Percentiles rank a stretch among this genome's conserved stretches.
Conservation (phyloP, 2,797 vertebrate genomes). For the Megaceryle alcyon region DNA sequence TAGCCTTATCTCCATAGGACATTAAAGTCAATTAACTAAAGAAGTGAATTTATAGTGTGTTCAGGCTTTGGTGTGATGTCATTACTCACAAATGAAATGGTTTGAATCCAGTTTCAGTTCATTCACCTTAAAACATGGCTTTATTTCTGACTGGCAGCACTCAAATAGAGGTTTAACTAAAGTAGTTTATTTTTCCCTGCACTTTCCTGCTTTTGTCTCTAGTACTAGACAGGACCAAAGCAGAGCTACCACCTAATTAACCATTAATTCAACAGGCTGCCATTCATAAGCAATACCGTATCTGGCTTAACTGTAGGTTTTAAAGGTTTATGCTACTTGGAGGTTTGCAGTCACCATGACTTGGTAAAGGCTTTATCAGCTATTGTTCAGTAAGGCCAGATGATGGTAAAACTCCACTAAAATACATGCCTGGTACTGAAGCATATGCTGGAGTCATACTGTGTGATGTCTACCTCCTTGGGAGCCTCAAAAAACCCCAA, state of each 20-base stretch:
- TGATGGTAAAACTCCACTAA: neutral
- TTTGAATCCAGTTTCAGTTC: neutral
- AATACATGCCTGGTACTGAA: neutral
- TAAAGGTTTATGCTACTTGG: neutral
- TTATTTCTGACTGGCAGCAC: neutral
- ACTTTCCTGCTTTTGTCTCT: neutral
- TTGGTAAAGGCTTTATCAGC: neutral
- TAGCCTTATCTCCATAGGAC: neutral
- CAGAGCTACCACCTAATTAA: neutral
- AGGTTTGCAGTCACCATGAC: neutral
- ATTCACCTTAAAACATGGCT: neutral
- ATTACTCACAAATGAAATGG: neutral
- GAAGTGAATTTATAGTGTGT: neutral
- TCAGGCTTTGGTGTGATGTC: neutral
- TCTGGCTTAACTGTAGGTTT: neutral
- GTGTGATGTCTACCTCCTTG: neutral
- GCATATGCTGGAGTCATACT: neutral
- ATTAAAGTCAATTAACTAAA: neutral
- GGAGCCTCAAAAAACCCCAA: neutral
- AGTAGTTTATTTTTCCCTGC: neutral
- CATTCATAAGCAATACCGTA: neutral
- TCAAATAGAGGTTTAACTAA: neutral
- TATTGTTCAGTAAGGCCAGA: neutral
- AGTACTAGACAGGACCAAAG: neutral
- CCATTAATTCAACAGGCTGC: neutral